Evolutionary conservation across 2,113 vertebrate species (phyloP), one percentile per base, ranked within the genome.

Genomic region (Pholis gunnellus): DNA sequence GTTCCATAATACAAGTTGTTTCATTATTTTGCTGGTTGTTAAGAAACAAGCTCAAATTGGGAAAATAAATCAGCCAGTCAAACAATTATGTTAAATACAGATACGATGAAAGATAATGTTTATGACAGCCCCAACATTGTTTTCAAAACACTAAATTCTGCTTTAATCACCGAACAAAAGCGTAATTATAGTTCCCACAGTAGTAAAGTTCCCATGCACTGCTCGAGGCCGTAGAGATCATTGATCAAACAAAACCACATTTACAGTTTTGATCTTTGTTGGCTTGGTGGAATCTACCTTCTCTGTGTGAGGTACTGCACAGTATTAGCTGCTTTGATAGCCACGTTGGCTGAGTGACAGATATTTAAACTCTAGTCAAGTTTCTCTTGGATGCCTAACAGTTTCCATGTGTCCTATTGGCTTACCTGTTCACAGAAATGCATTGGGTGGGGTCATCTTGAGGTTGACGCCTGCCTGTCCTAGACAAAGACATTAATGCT

Each of bases 351-450:
- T 46, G 59, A 67, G 46, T 69, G 79, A 79, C 82, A 86, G 59
- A 82, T 50, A 72, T 67, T 82, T 44, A 79, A 87, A 79, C 38
- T 25, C 36, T 17, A 13, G 36, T 79, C 0, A 2, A 75, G 65
- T 64, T 80, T 79, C 54, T 77, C 74, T 72, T 31, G 6, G 54
- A 42, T 44, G 1, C 38, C 36, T 86, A 79, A 92, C 79, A 44
- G 42, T 66, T 89, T 85, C 82, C 74, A 86, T 79, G 79, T 79
- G 50, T 87, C 76, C 42, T 40, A 57, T 74, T 85, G 68, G 77
- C 87, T 93, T 88, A 93, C 92, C 90, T 93, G 87, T 79, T 78
- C 56, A 31, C 44, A 69, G 72, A 17, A 5, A 66, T 25, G 68
- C 34, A 61, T 76, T 81, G 78, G 84, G 86, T 38, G 82, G 85